Evolutionary conservation across 2,888 invertebrate genomes (phyloP), one percentile per base, ranked within the genome.

Genomic region (Pantelozetes paolii): DNA sequence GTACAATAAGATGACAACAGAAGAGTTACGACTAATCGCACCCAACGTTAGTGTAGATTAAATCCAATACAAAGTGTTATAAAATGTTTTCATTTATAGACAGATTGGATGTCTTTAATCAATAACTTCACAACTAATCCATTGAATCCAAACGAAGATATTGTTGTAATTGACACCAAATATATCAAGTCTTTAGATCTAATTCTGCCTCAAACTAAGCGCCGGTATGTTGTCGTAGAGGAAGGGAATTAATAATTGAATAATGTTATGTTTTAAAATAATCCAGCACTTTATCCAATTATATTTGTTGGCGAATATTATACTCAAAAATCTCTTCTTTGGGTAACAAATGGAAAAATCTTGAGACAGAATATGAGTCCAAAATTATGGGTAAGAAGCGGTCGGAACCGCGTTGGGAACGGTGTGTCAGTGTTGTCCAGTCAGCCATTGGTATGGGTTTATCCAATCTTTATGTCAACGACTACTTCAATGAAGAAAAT

Each of bases 1-100:
- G 20, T 95, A 95, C 85, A 94, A 96, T 80, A 90, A 92, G 9
- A 92, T 92, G 88, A 90, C 90, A 0, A 84, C 95, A n/a, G 82
- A 83, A 1, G 87, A 94, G 79, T 82, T 96, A 54, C 88, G 91
- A 80, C 80, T 84, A 57, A 72, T 80, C n/a, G 80, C 80, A 3
- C 82, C 82, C 2, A 88, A 88, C 78, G 93, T 89, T 84, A 80
- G 81, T 80, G 15, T 20, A 20, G 3, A 9, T 9, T 20, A 3
- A 13, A 20, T 13, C 23, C 54, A 26, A 20, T 9, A 26, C 23
- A 54, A 20, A 20, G 9, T 45, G 2, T 45, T 45, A 15, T 18
- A n/a, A 71, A 48, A 3, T 20, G 20, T 30, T 26, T 20, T 70
- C 11, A 26, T 54, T 30, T 32, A 57, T 23, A 74, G 74, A 71